Evolutionary conservation across 2,888 invertebrate species (phyloP).

Genomic region (Platynereis dumerilii): DNA sequence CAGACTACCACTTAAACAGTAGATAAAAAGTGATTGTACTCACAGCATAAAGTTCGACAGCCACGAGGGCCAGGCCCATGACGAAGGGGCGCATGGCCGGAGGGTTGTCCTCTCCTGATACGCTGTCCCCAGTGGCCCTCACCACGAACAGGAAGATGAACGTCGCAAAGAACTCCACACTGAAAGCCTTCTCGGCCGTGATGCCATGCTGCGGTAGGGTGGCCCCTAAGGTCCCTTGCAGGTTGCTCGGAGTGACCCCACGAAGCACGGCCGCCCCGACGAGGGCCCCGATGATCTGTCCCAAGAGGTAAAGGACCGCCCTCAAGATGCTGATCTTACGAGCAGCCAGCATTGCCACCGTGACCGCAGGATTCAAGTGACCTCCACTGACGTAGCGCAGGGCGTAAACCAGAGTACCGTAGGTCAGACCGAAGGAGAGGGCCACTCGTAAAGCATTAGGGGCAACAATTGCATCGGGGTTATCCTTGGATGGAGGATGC

Average conservation of each 20-base stretch:
- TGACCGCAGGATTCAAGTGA: constrained; percentile 93
- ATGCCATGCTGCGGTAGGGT: constrained; percentile 28
- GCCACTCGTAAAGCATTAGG: constrained; percentile 73
- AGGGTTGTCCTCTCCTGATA: constrained; percentile 9
- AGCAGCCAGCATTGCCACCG: constrained; percentile 82
- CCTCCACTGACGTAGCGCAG: constrained; percentile 89
- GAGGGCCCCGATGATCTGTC: constrained; percentile 82
- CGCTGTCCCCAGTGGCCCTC: constrained; percentile 26
- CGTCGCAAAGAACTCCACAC: constrained; percentile 36
- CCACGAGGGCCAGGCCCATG: constrained; percentile 20
- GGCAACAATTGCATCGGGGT: constrained; percentile 15
- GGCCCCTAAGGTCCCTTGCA: constrained; percentile 29
- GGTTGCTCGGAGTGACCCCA: constrained; percentile 25
- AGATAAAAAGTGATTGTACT: no score
- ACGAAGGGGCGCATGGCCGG: constrained; percentile 18
- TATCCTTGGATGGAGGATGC: constrained; percentile 16
- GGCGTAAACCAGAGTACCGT: constrained; percentile 82
- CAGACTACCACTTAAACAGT: no score
- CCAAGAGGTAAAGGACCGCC: constrained; percentile 78
- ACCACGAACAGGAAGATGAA: constrained; percentile 35
- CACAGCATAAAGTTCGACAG: constrained; percentile 21
- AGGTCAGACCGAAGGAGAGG: constrained; percentile 85
- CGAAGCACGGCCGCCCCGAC: constrained; percentile 54
- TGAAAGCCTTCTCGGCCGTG: constrained; percentile 33
- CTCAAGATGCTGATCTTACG: constrained; percentile 81